These are phyloP conservation scores for Nymphalis c-album DNA, from an alignment of 2,888 invertebrate genomes.

Conservation along the genomic window DNA sequence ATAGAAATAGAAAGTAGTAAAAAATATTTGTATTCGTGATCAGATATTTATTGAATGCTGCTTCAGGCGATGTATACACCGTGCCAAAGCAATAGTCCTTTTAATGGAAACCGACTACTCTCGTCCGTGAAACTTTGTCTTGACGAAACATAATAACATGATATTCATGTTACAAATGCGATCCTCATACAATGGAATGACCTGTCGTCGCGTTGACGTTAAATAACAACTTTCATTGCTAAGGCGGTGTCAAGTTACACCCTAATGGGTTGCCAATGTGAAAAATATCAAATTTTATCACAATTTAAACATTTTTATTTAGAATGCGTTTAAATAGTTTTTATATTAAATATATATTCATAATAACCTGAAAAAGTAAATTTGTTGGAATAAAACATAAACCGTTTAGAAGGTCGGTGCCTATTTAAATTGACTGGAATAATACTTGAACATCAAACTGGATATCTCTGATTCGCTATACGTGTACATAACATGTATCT, in stretches of 20 bases:
- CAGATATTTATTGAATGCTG: too few species aligned
- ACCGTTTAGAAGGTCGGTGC: too few species aligned
- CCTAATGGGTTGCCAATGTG: neutral
- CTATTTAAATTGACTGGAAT: too few species aligned
- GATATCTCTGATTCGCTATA: too few species aligned
- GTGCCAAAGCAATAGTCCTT: neutral
- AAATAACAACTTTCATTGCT: neutral
- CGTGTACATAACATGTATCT: too few species aligned
- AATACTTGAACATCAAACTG: too few species aligned
- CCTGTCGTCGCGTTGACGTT: neutral
- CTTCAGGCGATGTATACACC: too few species aligned
- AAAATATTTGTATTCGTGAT: too few species aligned
- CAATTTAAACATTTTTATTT: neutral
- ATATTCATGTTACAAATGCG: neutral
- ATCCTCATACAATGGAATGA: slow-evolving; percentile 3
- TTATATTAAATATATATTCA: slow-evolving; percentile 33
- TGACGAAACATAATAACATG: neutral
- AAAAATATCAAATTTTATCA: slow-evolving; percentile 5
- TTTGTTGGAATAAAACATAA: too few species aligned
- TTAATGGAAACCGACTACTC: slow-evolving; percentile 78
- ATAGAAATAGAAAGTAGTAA: too few species aligned
- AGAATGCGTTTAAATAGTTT: too few species aligned
- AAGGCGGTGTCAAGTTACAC: neutral
- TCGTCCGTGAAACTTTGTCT: neutral
- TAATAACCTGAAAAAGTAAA: neutral